Conservation (phyloP, 2,113 vertebrate genomes). For the Oceanites oceanicus region DNA sequence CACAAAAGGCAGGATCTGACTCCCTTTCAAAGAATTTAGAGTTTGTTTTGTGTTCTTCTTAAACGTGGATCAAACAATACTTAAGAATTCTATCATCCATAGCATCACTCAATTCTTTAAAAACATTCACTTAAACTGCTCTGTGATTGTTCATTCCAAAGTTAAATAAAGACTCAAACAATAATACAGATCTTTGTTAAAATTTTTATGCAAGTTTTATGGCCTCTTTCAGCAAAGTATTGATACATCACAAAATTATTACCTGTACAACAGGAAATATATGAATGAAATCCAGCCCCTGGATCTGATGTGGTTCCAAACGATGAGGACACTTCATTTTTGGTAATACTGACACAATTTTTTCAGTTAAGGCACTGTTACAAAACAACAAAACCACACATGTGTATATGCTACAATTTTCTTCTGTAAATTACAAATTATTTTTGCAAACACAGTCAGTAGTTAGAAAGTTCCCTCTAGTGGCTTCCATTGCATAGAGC, state of each 20-base stretch:
- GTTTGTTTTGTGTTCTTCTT: not conserved
- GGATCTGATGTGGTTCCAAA: slow-evolving; percentile 97
- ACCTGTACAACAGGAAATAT: slow-evolving; percentile 98
- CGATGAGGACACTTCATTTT: slow-evolving; percentile 98
- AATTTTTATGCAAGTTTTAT: not conserved
- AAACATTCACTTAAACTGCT: not conserved
- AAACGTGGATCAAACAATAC: not conserved
- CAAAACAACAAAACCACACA: not conserved
- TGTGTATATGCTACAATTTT: not conserved
- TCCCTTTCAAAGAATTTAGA: not conserved
- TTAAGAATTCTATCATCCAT: not conserved
- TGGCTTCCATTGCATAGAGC: not conserved
- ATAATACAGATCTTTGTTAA: not conserved
- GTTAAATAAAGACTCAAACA: not conserved
- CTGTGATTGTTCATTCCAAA: not conserved
- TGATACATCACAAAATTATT: not conserved
- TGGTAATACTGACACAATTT: slow-evolving; percentile 95
- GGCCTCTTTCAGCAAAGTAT: not conserved
- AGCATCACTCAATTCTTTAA: not conserved
- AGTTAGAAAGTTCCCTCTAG: slow-evolving; percentile 37
- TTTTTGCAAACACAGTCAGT: not conserved
- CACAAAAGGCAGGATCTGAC: not conserved
- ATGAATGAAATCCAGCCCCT: slow-evolving; percentile 98
- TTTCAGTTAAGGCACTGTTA: slow-evolving; percentile 93
- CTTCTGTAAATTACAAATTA: not conserved